Evolutionary conservation across 1,140 invertebrate species (phyloP), one percentile per base, ranked within the genome.

Genomic region (Tachypleus tridentatus): DNA sequence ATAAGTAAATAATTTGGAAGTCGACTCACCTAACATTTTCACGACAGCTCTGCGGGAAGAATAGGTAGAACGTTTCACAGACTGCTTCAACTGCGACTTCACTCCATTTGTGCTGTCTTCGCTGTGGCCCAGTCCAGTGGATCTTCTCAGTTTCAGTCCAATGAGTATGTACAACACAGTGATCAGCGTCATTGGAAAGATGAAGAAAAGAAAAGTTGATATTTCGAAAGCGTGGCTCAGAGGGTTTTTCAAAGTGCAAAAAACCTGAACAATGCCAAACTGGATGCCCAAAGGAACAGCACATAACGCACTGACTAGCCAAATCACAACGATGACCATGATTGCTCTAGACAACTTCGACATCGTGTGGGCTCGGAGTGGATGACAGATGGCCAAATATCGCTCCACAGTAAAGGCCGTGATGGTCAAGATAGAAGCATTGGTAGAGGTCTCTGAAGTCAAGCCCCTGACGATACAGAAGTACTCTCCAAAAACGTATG

Each of bases 341-440:
- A 79, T 68, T 8, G 76, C 77, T 51, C 80, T 73, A 6, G 75
- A 75, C 10, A 79, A 70, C 29, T 72, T 73, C 0, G 77, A 77
- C 62, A 79, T 73, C 29, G 74, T 76, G 64, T 80, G 78, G 4
- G 77, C 73, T 64, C 73, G 69, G 69, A 96, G 87, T 0, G 93
- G 93, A 75, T 93, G 87, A 76, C 92, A 95, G 69, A 97, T 95
- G 9, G 92, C 93, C 47, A 97, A 83, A 76, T 97, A 98, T 62
- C 94, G 78, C 75, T 98, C 94, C 4, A 95, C 84, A 0, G 94
- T 97, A 77, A 98, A 98, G 4, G 91, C 89, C 0, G 89, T 91
- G 58, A 94, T 94, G 7, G 89, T 93, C 58, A 97, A 79, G 0
- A 97, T 88, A 0, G 93, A 94, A 0, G 93, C 93, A 75, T 96